Evolutionary conservation across 2,113 vertebrate genomes (phyloP).

Genomic region (Atrichornis clamosus): DNA sequence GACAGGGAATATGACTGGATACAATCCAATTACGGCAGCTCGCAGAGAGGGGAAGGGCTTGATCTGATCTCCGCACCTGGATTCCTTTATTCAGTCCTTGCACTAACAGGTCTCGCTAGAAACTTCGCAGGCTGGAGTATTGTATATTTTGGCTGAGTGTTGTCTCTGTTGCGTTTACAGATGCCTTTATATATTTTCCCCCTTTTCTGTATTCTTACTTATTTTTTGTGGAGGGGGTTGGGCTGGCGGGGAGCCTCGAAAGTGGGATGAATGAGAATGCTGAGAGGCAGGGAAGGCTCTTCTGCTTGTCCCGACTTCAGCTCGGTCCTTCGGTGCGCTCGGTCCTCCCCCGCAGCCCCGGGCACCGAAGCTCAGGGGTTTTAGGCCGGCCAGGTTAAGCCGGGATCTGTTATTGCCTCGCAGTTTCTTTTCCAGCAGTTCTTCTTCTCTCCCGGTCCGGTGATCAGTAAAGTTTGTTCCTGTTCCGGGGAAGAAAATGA

Average conservation of each 20-base stretch:
- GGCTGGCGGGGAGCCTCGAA: too few relatives aligned
- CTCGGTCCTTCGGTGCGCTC: neutral
- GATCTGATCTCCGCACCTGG: slow-evolving; percentile 56
- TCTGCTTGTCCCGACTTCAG: neutral
- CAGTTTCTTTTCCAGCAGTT: neutral
- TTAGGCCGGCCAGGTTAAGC: neutral
- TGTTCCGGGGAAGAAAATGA: neutral
- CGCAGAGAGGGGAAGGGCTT: slow-evolving; percentile 60
- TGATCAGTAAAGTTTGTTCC: neutral
- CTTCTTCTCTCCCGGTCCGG: neutral
- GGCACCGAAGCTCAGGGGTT: neutral
- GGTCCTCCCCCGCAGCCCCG: rapidly evolving
- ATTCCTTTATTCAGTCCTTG: slow-evolving; percentile 55
- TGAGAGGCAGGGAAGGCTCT: neutral
- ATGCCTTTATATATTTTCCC: neutral
- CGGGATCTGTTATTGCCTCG: neutral
- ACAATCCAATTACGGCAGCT: slow-evolving; percentile 97
- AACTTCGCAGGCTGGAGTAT: neutral
- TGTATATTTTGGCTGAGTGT: neutral
- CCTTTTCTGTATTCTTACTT: neutral
- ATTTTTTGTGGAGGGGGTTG: neutral
- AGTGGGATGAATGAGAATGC: neutral
- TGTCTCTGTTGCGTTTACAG: neutral
- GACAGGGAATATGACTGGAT: slow-evolving; percentile 90
- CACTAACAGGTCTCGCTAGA: slow-evolving; percentile 45